Evolutionary conservation across 2,888 invertebrate species (phyloP), one percentile per base, ranked within the genome.

Genomic region (Cinara cedri): DNA sequence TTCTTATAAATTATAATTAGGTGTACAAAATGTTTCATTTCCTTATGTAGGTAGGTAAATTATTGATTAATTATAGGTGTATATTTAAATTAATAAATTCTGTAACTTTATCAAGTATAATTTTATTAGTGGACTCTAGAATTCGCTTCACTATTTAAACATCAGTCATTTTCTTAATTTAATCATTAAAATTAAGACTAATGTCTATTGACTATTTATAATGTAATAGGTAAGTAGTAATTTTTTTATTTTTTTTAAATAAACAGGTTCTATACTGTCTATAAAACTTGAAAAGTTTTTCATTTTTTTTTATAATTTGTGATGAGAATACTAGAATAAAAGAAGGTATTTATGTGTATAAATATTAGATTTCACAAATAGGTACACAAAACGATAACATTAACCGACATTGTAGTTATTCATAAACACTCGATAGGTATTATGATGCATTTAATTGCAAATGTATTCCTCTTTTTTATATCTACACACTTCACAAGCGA

Each of bases 401-500:
- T 76, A 55, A 65, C 24, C 54, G 42, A 54, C 44, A 42, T 65
- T 54, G 21, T 24, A 78, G 68, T 19, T 70, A 65, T 70, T 60
- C 6, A 3, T 44, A 1, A n/a, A 26, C 49, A 68, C 11, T 68
- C 14, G 14, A 26, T 21, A n/a, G 46, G 21, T 44, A 57, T 66
- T 42, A 63, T 16, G 13, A 21, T 46, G 9, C 19, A 19, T 54
- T 88, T 89, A 95, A 87, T 95, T 95, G 87, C 95, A 95, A 84
- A 93, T 91, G 85, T 95, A 93, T 84, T 94, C 93, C 84, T 95
- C 94, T 82, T 91, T 89, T 84, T 91, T 91, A 84, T 90, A 91
- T 83, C 90, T 89, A 86, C 95, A 96, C 82, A 91, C 89, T 85
- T 94, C 92, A 87, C 96, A 96, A 84, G 92, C 91, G 2, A 96